phyloP scores from a whole-genome alignment of 2,797 vertebrate genomes.

The Heliangelus exortis region DNA sequence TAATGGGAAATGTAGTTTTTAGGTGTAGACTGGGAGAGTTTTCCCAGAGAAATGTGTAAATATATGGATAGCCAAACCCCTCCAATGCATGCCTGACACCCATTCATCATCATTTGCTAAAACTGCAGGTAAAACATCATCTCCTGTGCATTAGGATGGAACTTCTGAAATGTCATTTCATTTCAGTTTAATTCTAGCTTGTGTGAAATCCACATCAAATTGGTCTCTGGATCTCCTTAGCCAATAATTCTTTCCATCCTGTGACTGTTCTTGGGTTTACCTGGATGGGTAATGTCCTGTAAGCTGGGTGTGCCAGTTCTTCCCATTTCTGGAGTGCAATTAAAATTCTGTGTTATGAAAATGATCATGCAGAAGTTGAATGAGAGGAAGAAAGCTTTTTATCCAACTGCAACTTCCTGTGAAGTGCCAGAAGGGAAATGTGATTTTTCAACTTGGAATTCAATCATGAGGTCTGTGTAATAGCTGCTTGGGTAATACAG shows the following conservation, averaged over 20 bases:
- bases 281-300: background rate
- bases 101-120: background rate
- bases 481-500: background rate
- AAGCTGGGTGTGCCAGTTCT: background rate
- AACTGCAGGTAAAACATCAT: background rate
- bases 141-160: background rate
- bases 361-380: background rate
- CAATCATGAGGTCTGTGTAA: background rate
- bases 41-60: background rate
- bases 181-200: background rate
- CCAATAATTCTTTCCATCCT: background rate
- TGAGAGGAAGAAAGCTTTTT: background rate
- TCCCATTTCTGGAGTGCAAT: background rate
- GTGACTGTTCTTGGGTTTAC: background rate
- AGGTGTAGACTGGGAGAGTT: background rate
- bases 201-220: background rate
- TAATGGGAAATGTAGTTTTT: background rate
- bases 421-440: constrained; percentile 29
- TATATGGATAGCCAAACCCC: background rate
- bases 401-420: background rate
- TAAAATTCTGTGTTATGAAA: constrained; percentile 14
- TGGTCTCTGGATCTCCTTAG: background rate
- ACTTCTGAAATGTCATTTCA: background rate
- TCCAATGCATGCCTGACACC: background rate
- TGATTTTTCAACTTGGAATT: constrained; percentile 33